phyloP scores from a whole-genome alignment of 53 echinoderm and acorn worm genomes.

The Arbacia lixula region DNA sequence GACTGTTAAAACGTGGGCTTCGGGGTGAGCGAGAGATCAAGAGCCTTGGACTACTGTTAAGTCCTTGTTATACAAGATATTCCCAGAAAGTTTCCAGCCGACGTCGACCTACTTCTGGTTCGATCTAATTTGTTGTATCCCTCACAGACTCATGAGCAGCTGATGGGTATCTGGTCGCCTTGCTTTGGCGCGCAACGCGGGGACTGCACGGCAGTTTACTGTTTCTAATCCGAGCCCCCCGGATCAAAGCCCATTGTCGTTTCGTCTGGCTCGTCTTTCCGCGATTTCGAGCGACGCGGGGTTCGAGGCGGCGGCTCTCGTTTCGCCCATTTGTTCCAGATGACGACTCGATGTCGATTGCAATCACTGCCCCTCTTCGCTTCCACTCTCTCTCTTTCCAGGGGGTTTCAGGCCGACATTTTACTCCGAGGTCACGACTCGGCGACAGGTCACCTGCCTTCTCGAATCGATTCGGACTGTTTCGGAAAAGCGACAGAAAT shows the following conservation, averaged over 20 bases:
- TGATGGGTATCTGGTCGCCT: neutral
- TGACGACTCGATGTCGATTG: constrained; percentile 27
- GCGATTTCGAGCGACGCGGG: constrained; percentile 1
- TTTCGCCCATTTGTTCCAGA: constrained; percentile 40
- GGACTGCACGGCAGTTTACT: neutral
- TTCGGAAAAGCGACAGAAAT: too few relatives aligned
- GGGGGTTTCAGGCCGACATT: neutral
- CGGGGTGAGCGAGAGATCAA: constrained; percentile 27
- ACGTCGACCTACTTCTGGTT: constrained; percentile 1
- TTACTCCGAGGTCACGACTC: neutral
- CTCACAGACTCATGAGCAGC: neutral
- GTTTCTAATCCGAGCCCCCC: constrained; percentile 1
- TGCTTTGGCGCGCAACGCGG: neutral
- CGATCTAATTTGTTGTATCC: constrained; percentile 3
- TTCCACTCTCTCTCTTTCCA: neutral
- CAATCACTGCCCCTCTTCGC: constrained; percentile 16
- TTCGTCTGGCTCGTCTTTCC: constrained; percentile 21
- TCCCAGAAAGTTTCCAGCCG: neutral
- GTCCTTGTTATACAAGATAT: constrained; percentile 23
- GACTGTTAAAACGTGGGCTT: neutral
- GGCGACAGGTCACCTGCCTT: too few relatives aligned
- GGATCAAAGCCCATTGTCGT: constrained; percentile 17
- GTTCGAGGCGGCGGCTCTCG: constrained; percentile 23
- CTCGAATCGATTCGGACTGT: too few relatives aligned
- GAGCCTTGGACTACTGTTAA: constrained; percentile 12